Conservation (phyloP, 2,797 vertebrate genomes). For the Falco berigora region DNA sequence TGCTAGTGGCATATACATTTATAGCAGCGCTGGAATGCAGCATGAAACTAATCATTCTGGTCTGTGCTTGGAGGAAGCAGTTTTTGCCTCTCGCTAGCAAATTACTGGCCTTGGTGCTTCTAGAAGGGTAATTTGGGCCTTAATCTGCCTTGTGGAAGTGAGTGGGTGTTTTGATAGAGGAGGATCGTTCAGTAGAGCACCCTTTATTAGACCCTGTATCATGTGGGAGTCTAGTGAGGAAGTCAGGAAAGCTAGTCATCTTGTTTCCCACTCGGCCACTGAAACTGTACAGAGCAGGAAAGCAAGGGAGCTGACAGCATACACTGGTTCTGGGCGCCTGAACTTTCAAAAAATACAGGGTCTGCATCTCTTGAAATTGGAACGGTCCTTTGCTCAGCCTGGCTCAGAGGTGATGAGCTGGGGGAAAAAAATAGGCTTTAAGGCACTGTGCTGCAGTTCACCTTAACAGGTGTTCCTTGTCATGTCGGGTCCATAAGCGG, state of each 20-base stretch:
- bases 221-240: not conserved
- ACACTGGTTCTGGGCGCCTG: not conserved
- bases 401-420: not conserved
- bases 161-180: not conserved
- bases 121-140: not conserved
- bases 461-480: not conserved
- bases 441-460: not conserved
- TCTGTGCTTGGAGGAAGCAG: not conserved
- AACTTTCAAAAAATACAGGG: not conserved
- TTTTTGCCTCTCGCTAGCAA: not conserved
- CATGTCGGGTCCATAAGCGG: no score
- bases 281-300: fast-evolving
- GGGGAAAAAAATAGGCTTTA: not conserved
- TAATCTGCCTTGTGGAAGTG: not conserved
- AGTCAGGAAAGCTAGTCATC: not conserved
- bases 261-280: not conserved
- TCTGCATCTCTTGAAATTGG: not conserved
- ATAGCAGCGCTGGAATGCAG: conserved; percentile 38
- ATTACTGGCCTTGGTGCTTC: not conserved
- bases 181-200: not conserved
- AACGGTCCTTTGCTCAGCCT: not conserved
- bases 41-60: not conserved
- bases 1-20: conserved; percentile 15
- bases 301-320: not conserved
- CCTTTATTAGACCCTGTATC: not conserved